Evolutionary conservation across 2,113 vertebrate genomes (phyloP).

Genomic region (Dunckerocampus dactyliophorus): DNA sequence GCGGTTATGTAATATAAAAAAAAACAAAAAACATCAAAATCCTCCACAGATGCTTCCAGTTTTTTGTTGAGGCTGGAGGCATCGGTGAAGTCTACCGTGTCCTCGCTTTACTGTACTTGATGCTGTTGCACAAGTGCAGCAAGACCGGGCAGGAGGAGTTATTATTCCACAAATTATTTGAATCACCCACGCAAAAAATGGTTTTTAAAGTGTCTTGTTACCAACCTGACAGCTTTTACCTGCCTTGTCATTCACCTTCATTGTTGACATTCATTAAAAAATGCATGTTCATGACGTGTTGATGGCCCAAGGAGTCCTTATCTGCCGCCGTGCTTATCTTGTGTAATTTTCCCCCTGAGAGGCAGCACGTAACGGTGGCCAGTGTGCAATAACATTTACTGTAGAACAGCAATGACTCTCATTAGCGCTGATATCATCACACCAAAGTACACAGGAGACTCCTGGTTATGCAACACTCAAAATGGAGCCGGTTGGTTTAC

Average conservation of each 20-base stretch:
- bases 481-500: slow-evolving; percentile 5
- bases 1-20: slow-evolving; percentile 64
- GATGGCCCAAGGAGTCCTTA: slow-evolving; percentile 5
- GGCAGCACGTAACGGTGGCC: too few species aligned
- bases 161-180: not conserved
- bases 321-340: slow-evolving; percentile 33
- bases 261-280: not conserved
- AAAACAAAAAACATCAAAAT: slow-evolving; percentile 52
- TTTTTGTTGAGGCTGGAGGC: slow-evolving; percentile 32
- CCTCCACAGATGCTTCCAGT: slow-evolving; percentile 62
- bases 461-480: slow-evolving; percentile 28
- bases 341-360: not conserved
- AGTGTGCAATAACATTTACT: not conserved
- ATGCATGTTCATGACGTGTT: too few species aligned
- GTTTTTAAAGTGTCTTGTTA: not conserved
- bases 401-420: too few species aligned
- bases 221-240: not conserved
- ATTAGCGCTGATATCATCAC: not conserved
- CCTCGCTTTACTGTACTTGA: slow-evolving; percentile 32
- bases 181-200: not conserved
- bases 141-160: slow-evolving; percentile 20
- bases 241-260: not conserved
- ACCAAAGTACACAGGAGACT: slow-evolving; percentile 25
- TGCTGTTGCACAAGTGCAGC: slow-evolving; percentile 46
- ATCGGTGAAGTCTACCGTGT: slow-evolving; percentile 26